Evolutionary conservation across 2,797 vertebrate species (phyloP).

Genomic region (Eupleurogrammus muticus): DNA sequence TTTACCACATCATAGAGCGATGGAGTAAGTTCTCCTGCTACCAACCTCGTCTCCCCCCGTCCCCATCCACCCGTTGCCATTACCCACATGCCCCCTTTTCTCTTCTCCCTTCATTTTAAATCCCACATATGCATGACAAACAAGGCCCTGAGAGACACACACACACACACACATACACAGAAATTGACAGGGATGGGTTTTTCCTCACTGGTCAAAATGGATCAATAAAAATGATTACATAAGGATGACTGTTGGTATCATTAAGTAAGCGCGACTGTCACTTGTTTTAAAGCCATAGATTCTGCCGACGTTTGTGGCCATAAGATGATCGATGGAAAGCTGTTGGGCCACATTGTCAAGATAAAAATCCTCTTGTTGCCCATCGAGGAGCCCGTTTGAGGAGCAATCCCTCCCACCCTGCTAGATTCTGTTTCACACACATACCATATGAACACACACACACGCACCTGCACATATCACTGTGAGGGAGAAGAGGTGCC

Average conservation of each 20-base stretch:
- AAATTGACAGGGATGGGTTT: conserved; percentile 4
- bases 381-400: conserved; percentile 59
- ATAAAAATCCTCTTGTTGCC: conserved; percentile 69
- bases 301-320: conserved; percentile 22
- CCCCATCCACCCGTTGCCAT: conserved; percentile 27
- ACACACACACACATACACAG: neutral
- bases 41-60: neutral
- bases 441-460: conserved; percentile 46
- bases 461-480: conserved; percentile 54
- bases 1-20: conserved; percentile 50
- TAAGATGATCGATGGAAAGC: conserved; percentile 57
- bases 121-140: conserved; percentile 16
- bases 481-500: conserved; percentile 39
- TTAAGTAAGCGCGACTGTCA: conserved; percentile 33
- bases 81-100: conserved; percentile 29
- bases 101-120: conserved; percentile 22
- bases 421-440: conserved; percentile 65
- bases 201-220: conserved; percentile 18
- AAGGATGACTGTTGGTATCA: conserved; percentile 32
- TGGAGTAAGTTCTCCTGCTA: conserved; percentile 50
- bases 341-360: conserved; percentile 64
- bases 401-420: conserved; percentile 67
- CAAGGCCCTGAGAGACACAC: conserved; percentile 8
- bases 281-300: conserved; percentile 43
- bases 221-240: conserved; percentile 60